phyloP scores from a whole-genome alignment of 2,113 vertebrate species.

The Cyprinodon brontotheroides region DNA sequence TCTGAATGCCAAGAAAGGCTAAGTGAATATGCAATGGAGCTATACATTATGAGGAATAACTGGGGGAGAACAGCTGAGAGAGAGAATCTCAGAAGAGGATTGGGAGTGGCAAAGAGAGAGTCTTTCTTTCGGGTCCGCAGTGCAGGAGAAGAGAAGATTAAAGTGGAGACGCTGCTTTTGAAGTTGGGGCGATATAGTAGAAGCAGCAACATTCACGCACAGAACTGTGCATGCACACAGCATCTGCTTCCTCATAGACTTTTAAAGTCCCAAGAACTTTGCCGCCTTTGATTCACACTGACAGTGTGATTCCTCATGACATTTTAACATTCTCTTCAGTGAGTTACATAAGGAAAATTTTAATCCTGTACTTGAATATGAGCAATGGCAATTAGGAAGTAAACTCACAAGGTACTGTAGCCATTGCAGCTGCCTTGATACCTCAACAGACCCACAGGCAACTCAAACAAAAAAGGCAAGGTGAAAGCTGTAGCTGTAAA shows the following conservation, averaged over 20 bases:
- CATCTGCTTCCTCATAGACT: conserved; percentile 37
- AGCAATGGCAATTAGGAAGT: conserved; percentile 41
- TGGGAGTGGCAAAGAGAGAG: conserved; percentile 57
- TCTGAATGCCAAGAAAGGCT: not conserved
- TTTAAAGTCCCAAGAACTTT: conserved; percentile 59
- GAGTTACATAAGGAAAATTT: conserved; percentile 1
- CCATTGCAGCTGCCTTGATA: not conserved
- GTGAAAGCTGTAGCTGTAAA: conserved; percentile 43
- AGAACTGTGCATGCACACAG: conserved; percentile 15
- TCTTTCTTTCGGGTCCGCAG: conserved; percentile 65
- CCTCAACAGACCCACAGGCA: conserved; percentile 9
- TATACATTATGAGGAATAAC: conserved; percentile 1
- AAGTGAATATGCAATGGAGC: conserved; percentile 6
- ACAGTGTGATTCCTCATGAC: conserved; percentile 57
- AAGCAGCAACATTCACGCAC: conserved; percentile 32
- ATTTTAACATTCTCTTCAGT: conserved; percentile 45
- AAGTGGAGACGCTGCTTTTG: conserved; percentile 71
- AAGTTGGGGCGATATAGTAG: conserved; percentile 66
- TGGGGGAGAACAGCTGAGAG: conserved; percentile 10
- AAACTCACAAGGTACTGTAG: conserved; percentile 17
- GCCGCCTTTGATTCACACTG: conserved; percentile 66
- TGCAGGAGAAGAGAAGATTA: conserved; percentile 75
- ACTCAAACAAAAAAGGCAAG: conserved; percentile 26
- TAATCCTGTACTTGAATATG: conserved; percentile 41
- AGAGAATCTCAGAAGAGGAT: conserved; percentile 28